Conservation (phyloP, 2,888 invertebrate genomes). For the Andrena marginata region DNA sequence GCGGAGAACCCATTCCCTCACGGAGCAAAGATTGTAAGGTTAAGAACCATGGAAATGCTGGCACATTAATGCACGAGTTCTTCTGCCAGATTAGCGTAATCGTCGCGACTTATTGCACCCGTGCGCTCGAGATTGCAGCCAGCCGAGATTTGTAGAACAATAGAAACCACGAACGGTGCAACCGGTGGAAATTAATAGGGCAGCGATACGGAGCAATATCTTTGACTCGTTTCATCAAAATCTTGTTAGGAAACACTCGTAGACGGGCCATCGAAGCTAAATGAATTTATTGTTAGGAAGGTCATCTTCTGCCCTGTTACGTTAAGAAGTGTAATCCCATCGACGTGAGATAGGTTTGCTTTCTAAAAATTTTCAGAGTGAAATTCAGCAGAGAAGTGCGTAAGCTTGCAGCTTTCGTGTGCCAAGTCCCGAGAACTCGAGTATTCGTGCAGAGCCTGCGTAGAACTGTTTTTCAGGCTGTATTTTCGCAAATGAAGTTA, state of each 20-base stretch:
- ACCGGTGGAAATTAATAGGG: not conserved
- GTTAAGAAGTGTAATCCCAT: no score
- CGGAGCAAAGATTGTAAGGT: not conserved
- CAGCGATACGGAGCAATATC: not conserved
- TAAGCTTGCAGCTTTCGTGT: no score
- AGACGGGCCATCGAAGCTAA: not conserved
- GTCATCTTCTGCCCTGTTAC: not conserved
- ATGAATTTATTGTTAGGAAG: not conserved
- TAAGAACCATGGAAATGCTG: not conserved
- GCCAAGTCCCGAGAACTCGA: no score
- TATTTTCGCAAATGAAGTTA: no score
- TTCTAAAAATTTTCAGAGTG: no score
- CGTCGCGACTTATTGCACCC: not conserved
- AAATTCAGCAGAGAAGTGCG: no score
- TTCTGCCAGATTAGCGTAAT: not conserved
- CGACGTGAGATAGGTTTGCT: no score
- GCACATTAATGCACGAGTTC: not conserved
- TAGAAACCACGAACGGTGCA: not conserved
- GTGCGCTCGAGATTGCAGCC: not conserved
- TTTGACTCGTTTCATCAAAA: not conserved
- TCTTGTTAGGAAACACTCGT: not conserved
- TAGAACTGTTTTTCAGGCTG: no score
- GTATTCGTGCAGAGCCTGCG: no score
- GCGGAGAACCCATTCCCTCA: not conserved
- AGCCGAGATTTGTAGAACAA: not conserved